These are phyloP conservation scores for Pecten maximus DNA, from an alignment of 2,888 invertebrate genomes.

Conservation along the genomic window DNA sequence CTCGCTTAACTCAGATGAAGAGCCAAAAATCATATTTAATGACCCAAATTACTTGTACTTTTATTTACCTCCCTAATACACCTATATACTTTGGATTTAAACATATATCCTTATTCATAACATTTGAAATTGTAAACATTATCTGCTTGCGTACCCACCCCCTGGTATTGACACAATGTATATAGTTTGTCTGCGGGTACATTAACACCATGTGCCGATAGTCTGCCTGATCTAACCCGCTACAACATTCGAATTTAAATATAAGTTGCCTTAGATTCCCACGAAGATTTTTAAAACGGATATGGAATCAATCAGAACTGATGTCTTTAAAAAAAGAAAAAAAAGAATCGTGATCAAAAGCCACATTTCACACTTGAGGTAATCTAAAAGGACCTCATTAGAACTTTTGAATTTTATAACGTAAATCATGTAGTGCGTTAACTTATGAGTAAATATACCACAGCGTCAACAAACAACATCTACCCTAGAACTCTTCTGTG, in stretches of 20 bases:
- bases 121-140: constrained; percentile 28
- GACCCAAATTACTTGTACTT: not conserved
- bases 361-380: not conserved
- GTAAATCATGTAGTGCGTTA: not conserved
- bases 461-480: not conserved
- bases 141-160: not conserved
- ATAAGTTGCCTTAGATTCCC: not conserved
- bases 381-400: not conserved
- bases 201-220: not conserved
- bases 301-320: not conserved
- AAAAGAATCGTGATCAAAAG: not conserved
- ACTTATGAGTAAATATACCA: not conserved
- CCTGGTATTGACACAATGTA: constrained; percentile 27
- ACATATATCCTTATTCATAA: not conserved
- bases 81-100: not conserved
- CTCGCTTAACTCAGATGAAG: not conserved
- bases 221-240: not conserved
- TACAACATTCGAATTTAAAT: not conserved
- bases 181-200: not conserved
- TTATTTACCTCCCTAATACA: constrained; percentile 8
- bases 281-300: not conserved
- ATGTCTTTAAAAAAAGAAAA: not conserved
- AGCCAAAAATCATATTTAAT: not conserved
- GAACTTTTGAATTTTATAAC: not conserved
- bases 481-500: too few relatives aligned